phyloP scores from a whole-genome alignment of 2,888 invertebrate genomes.

The Pollenia amentaria region DNA sequence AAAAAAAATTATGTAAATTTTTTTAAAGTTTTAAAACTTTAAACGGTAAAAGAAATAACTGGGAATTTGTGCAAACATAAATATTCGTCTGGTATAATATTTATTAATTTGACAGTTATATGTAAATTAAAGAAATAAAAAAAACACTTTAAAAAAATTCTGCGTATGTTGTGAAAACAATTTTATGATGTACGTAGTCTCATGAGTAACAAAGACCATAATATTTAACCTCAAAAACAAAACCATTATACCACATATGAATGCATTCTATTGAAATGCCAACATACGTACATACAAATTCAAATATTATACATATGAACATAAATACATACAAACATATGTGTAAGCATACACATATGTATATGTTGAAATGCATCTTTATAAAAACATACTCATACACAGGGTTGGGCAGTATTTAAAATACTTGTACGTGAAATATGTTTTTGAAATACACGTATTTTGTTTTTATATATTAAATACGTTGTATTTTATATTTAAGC shows the following conservation, averaged over 20 bases:
- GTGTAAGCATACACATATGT: neutral
- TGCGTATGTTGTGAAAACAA: neutral
- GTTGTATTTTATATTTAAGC: too few relatives aligned
- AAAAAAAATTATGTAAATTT: too few relatives aligned
- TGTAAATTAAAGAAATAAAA: conserved; percentile 40
- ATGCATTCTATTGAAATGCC: conserved; percentile 10
- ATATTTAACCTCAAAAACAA: conserved; percentile 60
- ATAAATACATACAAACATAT: neutral
- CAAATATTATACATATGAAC: neutral
- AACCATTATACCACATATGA: conserved; percentile 60
- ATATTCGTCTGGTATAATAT: conserved; percentile 23
- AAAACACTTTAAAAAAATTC: neutral
- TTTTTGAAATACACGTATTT: too few relatives aligned
- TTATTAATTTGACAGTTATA: conserved; percentile 55
- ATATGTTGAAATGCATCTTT: neutral
- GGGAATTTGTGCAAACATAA: neutral
- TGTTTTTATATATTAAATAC: too few relatives aligned
- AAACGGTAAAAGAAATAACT: neutral
- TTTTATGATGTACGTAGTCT: neutral
- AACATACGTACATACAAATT: neutral
- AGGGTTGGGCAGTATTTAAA: too few relatives aligned
- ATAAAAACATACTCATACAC: neutral
- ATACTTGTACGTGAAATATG: too few relatives aligned
- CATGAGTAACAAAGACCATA: conserved; percentile 28
- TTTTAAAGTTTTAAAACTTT: neutral